Evolutionary conservation across 2,888 invertebrate genomes (phyloP).

Genomic region (Andrena bicolor): DNA sequence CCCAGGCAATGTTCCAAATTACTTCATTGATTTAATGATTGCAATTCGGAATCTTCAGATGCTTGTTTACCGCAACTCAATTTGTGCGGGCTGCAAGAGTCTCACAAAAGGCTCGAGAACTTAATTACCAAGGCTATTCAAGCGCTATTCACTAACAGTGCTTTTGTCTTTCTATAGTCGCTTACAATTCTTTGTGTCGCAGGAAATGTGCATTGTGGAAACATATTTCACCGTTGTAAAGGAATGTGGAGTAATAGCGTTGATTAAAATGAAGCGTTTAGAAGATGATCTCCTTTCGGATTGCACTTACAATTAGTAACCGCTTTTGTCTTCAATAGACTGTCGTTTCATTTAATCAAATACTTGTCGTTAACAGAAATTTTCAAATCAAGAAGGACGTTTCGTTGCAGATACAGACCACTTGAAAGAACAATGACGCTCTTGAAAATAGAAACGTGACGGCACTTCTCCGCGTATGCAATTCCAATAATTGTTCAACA

Average conservation of each 20-base stretch:
- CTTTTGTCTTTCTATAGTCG: conserved; percentile 2
- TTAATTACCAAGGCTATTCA: background rate
- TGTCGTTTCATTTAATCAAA: conserved; percentile 4
- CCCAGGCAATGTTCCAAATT: background rate
- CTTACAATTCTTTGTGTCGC: background rate
- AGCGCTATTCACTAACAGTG: background rate
- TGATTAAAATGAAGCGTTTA: too few species aligned
- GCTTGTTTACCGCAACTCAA: conserved; percentile 10
- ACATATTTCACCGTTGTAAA: too few species aligned
- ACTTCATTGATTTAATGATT: background rate
- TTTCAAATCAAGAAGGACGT: background rate
- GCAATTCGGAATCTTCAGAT: background rate
- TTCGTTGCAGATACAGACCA: background rate
- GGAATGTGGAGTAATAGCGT: too few species aligned
- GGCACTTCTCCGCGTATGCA: background rate
- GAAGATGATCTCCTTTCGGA: too few species aligned
- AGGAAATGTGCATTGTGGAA: too few species aligned
- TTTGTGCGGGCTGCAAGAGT: background rate
- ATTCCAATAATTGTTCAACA: background rate
- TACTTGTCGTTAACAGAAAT: background rate
- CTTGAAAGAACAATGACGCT: background rate
- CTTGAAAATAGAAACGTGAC: background rate
- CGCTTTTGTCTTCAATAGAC: background rate
- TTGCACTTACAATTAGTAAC: too few species aligned
- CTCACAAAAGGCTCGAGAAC: conserved; percentile 12